phyloP scores from a whole-genome alignment of 1,140 invertebrate species.

The Danaus plexippus region DNA sequence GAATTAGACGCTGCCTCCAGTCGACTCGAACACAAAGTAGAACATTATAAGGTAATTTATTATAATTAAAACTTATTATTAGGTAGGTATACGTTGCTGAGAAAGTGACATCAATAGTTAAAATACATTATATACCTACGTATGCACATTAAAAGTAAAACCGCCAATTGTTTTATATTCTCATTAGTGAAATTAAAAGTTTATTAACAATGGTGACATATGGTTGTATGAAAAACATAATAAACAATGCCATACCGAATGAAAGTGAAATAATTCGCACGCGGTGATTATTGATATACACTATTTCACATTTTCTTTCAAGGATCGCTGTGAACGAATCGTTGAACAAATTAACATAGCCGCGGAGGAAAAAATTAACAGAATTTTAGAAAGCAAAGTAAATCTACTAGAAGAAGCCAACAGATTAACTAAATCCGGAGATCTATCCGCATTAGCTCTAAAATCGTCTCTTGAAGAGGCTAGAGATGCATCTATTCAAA shows the following conservation, averaged over 20 bases:
- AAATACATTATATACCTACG: too few relatives aligned
- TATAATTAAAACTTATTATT: conserved; percentile 2
- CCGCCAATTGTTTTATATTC: too few relatives aligned
- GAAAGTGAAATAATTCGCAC: too few relatives aligned
- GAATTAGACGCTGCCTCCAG: conserved; percentile 67
- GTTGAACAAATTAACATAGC: conserved; percentile 62
- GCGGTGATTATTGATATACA: too few relatives aligned
- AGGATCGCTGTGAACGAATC: conserved; percentile 67
- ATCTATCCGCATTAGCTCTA: conserved; percentile 47
- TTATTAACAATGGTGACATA: too few relatives aligned
- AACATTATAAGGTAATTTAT: conserved; percentile 67
- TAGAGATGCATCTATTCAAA: conserved; percentile 41
- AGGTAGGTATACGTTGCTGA: not conserved
- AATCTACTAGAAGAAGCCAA: conserved; percentile 43
- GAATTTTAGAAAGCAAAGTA: conserved; percentile 51
- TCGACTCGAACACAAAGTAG: conserved; percentile 69
- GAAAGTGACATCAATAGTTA: too few relatives aligned
- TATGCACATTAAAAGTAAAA: too few relatives aligned
- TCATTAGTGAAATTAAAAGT: too few relatives aligned
- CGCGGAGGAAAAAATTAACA: conserved; percentile 65
- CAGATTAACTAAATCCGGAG: conserved; percentile 48
- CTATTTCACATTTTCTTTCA: conserved; percentile 12
- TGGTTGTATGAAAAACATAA: not conserved
- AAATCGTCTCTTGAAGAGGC: conserved; percentile 53
- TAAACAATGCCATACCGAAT: too few relatives aligned